phyloP scores from a whole-genome alignment of 1,140 invertebrate genomes.

The Triops cancriformis region DNA sequence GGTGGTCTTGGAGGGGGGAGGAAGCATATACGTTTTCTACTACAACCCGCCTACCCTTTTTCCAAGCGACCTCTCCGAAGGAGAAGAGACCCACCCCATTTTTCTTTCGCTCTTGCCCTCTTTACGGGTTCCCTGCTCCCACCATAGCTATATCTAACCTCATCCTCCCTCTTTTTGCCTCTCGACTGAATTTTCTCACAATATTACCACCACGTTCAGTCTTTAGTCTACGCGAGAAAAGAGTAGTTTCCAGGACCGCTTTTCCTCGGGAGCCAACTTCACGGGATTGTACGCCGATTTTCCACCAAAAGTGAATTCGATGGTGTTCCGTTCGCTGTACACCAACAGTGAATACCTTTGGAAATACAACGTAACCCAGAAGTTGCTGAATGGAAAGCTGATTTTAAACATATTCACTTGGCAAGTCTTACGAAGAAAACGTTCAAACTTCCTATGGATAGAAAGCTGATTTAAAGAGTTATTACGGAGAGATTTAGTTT shows the following conservation, averaged over 20 bases:
- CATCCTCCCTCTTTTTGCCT: conserved; percentile 12
- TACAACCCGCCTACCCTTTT: conserved; percentile 4
- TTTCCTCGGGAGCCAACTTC: too few species aligned
- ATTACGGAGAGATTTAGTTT: too few species aligned
- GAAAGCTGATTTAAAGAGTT: too few species aligned
- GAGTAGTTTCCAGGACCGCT: neutral
- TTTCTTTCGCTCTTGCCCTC: conserved; percentile 5
- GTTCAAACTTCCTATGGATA: too few species aligned
- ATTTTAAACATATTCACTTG: too few species aligned
- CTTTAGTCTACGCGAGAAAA: conserved; percentile 5
- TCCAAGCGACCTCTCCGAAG: neutral
- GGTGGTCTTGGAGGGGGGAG: neutral
- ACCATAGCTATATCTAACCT: neutral
- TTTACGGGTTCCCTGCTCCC: neutral
- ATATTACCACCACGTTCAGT: conserved; percentile 13
- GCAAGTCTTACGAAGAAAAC: too few species aligned
- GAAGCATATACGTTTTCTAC: neutral
- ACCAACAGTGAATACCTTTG: too few species aligned
- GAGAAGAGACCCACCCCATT: neutral
- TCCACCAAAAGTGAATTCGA: too few species aligned
- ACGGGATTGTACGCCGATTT: too few species aligned
- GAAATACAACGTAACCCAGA: too few species aligned
- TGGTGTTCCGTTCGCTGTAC: too few species aligned
- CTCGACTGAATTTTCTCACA: conserved; percentile 6
- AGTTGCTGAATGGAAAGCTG: too few species aligned